A percentile compares a stretch with the other conserved stretches of the same genome.
Conservation (phyloP, 2,888 invertebrate genomes). For the Rutpela maculata region DNA sequence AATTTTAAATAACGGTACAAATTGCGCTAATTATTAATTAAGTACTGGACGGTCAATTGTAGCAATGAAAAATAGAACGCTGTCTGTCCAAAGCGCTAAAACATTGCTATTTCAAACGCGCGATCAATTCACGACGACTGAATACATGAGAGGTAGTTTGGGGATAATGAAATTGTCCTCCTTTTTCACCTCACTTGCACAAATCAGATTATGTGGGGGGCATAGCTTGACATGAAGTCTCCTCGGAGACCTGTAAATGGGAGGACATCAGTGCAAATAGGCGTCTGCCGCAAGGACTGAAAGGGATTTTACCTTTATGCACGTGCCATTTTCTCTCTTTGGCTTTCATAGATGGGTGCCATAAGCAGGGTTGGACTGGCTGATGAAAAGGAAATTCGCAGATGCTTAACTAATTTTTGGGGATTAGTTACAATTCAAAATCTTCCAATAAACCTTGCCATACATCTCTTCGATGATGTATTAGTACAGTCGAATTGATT, state of each 20-base stretch:
- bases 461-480: too few relatives aligned
- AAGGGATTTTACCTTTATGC: conserved; percentile 35
- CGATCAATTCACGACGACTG: neutral
- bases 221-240: conserved; percentile 24
- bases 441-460: too few relatives aligned
- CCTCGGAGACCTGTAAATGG: conserved; percentile 25
- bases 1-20: too few relatives aligned
- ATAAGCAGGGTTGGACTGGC: conserved; percentile 14
- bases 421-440: conserved; percentile 10
- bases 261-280: conserved; percentile 20
- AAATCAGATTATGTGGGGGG: conserved; percentile 8
- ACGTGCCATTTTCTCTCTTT: conserved; percentile 26
- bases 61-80: neutral
- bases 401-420: conserved; percentile 2
- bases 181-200: conserved; percentile 24
- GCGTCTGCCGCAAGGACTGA: conserved; percentile 23
- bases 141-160: neutral
- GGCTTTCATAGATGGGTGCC: neutral
- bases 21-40: too few relatives aligned
- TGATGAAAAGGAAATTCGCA: neutral
- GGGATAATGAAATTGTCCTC: conserved; percentile 21
- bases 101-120: neutral
- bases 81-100: neutral
- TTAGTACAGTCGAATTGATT: too few relatives aligned
- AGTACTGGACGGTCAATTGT: too few relatives aligned